A percentile compares a stretch with the other conserved stretches of the same genome.
These are phyloP conservation scores for Atta texana DNA, from an alignment of 1,140 invertebrate genomes.

Conservation along the genomic window DNA sequence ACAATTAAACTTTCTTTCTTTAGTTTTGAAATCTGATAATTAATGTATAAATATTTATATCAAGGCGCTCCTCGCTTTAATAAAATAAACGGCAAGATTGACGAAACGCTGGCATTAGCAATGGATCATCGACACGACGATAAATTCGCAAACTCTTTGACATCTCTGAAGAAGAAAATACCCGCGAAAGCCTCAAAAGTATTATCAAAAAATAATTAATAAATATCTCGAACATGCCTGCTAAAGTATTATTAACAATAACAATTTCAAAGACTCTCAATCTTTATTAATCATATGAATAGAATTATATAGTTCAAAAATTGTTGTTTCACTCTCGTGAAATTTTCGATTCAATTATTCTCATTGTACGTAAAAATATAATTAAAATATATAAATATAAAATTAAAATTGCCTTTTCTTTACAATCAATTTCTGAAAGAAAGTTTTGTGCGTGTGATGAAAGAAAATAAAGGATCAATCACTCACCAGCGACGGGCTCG, in stretches of 20 bases:
- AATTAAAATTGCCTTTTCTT: not conserved
- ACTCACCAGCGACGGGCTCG: slow-evolving; percentile 93
- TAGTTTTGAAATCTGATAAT: not conserved
- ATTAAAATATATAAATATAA: not conserved
- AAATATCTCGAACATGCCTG: no score
- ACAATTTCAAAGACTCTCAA: no score
- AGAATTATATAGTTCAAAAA: not conserved
- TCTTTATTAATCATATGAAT: not conserved
- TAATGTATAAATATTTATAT: not conserved
- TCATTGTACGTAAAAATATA: not conserved
- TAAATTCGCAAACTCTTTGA: no score
- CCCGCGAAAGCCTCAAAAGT: no score
- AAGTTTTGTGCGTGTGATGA: not conserved
- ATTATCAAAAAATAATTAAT: no score
- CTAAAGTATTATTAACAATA: no score
- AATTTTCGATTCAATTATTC: not conserved
- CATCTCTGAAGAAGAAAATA: no score
- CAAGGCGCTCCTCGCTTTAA: no score
- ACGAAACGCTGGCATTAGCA: no score
- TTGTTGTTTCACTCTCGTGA: not conserved
- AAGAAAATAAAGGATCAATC: slow-evolving; percentile 12
- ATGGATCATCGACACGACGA: no score
- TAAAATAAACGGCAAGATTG: no score
- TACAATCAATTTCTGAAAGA: not conserved
- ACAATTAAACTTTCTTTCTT: not conserved